Base-by-base conservation (phyloP, 2,888 invertebrate genomes). In the Thalpophila matura region DNA sequence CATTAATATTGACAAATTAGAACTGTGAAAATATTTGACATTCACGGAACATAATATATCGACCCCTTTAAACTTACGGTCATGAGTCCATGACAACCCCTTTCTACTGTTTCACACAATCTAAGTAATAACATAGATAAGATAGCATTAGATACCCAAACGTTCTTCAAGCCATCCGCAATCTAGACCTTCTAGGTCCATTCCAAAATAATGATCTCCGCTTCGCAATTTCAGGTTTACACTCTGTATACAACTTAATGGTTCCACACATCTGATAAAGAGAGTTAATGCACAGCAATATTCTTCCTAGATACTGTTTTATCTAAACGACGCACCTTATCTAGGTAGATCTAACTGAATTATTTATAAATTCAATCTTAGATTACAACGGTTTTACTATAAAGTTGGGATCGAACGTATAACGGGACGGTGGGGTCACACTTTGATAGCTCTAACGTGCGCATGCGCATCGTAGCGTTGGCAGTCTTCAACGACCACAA, bases 341-440 rank as follows among this genome's bases (percentile, higher is more conserved):
- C 73, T 69, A 14, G 42, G 51, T 26, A 53, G 55, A 74, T 72
- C 71, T 57, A 60, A 53, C 35, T 73, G 64, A 80, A 80, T 82
- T 78, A 82, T 77, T 80, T 79, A 73, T 79, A 71, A 78, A 66
- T 71, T 69, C 64, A 78, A 74, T 81, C 75, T 66, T 20, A 65
- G 42, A 73, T 70, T 78, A 79, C 74, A 77, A 76, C 77, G 72
- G 71, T 73, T 67, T 69, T 65, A 62, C 77, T 63, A 79, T 80
- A 77, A 84, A 78, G 74, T 77, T 50, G 58, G 56, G 45, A 73
- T 77, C 59, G 54, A 59, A 24, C 40, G 18, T 42, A 42, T 74
- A 72, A 72, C 69, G 75, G 72, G 24, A 58, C 31, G 18, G 6
- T 6, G 24, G 45, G 72, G 72, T 74, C 75, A 69, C 33, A 46